These are phyloP conservation scores for Hymenopus coronatus DNA, from an alignment of 2,888 invertebrate genomes.

Conservation along the genomic window DNA sequence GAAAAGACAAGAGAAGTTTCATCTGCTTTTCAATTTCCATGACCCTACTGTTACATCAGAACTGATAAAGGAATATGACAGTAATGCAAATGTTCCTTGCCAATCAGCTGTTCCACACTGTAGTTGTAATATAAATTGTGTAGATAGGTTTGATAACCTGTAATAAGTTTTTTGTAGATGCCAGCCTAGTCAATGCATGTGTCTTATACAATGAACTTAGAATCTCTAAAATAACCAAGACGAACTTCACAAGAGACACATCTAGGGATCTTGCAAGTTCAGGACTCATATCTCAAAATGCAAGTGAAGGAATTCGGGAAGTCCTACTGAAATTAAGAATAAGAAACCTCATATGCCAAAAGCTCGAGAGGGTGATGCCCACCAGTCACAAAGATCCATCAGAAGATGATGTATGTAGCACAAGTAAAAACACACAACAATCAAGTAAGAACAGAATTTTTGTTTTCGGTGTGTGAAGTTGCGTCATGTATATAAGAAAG, in stretches of 20 bases:
- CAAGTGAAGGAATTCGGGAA: too few relatives aligned
- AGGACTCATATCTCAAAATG: too few relatives aligned
- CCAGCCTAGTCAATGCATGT: slow-evolving; percentile 37
- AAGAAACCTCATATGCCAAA: slow-evolving; percentile 16
- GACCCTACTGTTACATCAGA: too few relatives aligned
- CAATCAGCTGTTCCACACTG: slow-evolving; percentile 38
- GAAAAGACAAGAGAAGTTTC: slow-evolving; percentile 38
- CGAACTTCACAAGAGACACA: too few relatives aligned
- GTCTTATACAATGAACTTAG: slow-evolving; percentile 22
- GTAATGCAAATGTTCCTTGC: slow-evolving; percentile 35
- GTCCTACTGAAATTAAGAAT: background rate
- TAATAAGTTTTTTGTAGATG: slow-evolving; percentile 39
- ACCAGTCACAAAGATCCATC: slow-evolving; percentile 34
- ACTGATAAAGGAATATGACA: slow-evolving; percentile 34
- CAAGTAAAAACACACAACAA: too few relatives aligned
- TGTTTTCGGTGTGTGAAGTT: too few relatives aligned
- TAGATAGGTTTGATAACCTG: slow-evolving; percentile 40
- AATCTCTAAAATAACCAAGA: slow-evolving; percentile 5
- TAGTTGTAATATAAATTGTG: slow-evolving; percentile 40
- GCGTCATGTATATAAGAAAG: too few relatives aligned
- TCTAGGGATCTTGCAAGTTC: background rate
- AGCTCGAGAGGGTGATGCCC: slow-evolving; percentile 32
- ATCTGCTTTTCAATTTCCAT: slow-evolving; percentile 30
- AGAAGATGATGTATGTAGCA: too few relatives aligned
- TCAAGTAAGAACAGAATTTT: too few relatives aligned